phyloP scores from a whole-genome alignment of 1,140 invertebrate species.

The Pectinophora gossypiella region DNA sequence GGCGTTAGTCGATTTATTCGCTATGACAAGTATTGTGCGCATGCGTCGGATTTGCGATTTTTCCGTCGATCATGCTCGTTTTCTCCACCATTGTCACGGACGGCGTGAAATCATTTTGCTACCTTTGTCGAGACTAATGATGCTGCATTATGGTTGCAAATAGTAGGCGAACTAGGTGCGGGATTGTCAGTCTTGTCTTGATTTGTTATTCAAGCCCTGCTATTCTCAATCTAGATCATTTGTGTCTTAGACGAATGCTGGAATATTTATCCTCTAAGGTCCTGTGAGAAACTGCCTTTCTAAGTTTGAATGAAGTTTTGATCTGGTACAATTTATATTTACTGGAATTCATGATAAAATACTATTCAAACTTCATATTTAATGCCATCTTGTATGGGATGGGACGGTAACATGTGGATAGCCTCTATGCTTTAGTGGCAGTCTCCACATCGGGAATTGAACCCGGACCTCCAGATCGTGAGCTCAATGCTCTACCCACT shows the following conservation, averaged over 20 bases:
- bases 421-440: too few relatives aligned
- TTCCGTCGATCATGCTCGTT: constrained; percentile 24
- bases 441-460: too few relatives aligned
- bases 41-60: constrained; percentile 28
- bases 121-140: constrained; percentile 27
- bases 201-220: background rate
- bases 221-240: background rate
- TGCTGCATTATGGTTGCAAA: constrained; percentile 7
- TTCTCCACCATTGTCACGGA: constrained; percentile 24
- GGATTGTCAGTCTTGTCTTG: background rate
- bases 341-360: too few relatives aligned
- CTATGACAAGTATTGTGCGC: constrained; percentile 45
- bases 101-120: constrained; percentile 24
- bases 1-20: constrained; percentile 49
- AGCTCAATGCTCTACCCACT: too few relatives aligned
- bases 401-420: too few relatives aligned
- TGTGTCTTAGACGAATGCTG: background rate
- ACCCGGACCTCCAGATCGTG: too few relatives aligned
- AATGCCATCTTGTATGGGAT: too few relatives aligned
- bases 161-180: background rate
- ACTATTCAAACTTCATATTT: too few relatives aligned
- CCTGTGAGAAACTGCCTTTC: too few relatives aligned
- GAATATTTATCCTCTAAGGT: too few relatives aligned
- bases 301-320: too few relatives aligned
- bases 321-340: too few relatives aligned